Evolutionary conservation across 2,888 invertebrate species (phyloP).

Genomic region (Diplolepis rosae): DNA sequence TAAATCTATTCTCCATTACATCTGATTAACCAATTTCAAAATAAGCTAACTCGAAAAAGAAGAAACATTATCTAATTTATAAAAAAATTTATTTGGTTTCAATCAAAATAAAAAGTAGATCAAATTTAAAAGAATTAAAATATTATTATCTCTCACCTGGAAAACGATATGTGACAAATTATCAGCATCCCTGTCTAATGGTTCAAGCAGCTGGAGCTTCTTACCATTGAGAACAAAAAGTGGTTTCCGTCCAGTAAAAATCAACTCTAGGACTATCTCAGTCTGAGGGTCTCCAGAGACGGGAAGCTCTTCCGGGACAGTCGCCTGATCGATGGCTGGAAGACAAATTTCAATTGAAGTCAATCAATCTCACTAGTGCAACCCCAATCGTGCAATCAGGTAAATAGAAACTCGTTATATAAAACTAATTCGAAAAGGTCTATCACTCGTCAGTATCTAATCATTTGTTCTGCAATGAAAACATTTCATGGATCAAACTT

Average conservation of each 20-base stretch:
- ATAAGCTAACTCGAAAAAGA: background rate
- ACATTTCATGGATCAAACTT: background rate
- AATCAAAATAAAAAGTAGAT: background rate
- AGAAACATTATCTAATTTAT: background rate
- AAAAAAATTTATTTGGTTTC: background rate
- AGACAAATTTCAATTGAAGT: conserved; percentile 50
- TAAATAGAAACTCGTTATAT: background rate
- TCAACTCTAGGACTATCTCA: conserved; percentile 85
- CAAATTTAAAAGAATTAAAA: background rate
- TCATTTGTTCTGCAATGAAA: conserved; percentile 2
- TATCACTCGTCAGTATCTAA: conserved; percentile 8
- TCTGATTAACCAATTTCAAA: background rate
- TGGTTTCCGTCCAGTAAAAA: conserved; percentile 86
- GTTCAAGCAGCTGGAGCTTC: conserved; percentile 84
- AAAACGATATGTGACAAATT: conserved; percentile 92
- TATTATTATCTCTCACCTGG: conserved; percentile 78
- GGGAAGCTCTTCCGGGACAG: conserved; percentile 86
- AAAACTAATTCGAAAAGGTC: conserved; percentile 9
- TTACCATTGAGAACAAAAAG: conserved; percentile 89
- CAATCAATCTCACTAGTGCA: background rate
- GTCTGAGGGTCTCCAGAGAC: conserved; percentile 88
- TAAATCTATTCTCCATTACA: background rate
- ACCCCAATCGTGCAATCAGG: conserved; percentile 9
- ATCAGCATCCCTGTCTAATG: conserved; percentile 89
- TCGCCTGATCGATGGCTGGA: conserved; percentile 88